Evolutionary conservation across 1,140 invertebrate species (phyloP), one percentile per base, ranked within the genome.

Genomic region (Popillia japonica): DNA sequence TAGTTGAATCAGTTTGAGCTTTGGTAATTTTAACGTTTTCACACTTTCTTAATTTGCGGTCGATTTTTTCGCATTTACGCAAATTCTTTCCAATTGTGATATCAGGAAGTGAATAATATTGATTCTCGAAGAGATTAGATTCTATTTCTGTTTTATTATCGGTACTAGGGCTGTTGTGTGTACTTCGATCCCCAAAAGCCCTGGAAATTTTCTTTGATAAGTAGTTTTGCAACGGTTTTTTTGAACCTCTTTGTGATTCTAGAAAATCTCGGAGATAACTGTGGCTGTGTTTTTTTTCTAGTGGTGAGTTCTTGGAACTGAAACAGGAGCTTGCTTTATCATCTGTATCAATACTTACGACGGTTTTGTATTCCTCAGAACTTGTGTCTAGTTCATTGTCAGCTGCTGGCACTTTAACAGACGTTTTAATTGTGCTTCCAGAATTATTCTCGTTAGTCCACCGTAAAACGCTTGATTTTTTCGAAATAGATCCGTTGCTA

Each of bases 71-170:
- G 72, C 83, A 88, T 42, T 91, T 91, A 81, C 90, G 89, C 40
- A 92, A 88, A 80, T 89, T 91, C 82, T 91, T 91, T 75, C 91
- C 89, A 41, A 91, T 90, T 72, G 91, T 91, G 40, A 92, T 90
- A 85, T 92, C 91, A 8, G 91, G 92, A 77, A 93, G 84, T 6
- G 91, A 92, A 83, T 91, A 90, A 80, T 92, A 93, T 83, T 92
- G 91, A 85, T 92, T 92, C 86, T 91, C 90, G 74, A 88, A 87
- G 77, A 90, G 84, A 68, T 89, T 90, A 6, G 48, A 55, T 55
- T 55, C 11, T 6, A 17, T 6, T 27, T 88, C 86, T 81, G 79
- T 77, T 73, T 17, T 17, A 34, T 68, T 61, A n/a, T n/a, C 22
- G 8, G 68, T 55, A 73, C 68, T 76, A n/a, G 48, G 17, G n/a